A percentile compares a stretch with the other conserved stretches of the same genome.
Evolutionary conservation across 2,888 invertebrate genomes (phyloP).

Genomic region (Drosophila longiperda): DNA sequence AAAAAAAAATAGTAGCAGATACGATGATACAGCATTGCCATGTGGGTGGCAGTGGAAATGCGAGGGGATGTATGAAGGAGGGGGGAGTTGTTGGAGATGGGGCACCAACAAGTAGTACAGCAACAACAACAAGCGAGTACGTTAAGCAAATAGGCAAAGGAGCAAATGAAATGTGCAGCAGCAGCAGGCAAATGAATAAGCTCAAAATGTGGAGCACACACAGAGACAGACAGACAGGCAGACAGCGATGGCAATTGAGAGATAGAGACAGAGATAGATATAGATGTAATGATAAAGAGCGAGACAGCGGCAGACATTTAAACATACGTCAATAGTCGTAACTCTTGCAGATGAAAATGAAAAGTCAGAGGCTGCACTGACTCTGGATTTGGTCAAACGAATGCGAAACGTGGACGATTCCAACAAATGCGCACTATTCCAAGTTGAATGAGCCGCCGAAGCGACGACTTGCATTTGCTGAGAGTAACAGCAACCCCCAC

Average conservation of each 20-base stretch:
- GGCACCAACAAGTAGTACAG: slow-evolving; percentile 48
- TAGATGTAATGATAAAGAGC: slow-evolving; percentile 11
- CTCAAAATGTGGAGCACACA: slow-evolving; percentile 66
- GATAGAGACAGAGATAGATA: slow-evolving; percentile 19
- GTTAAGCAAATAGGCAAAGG: slow-evolving; percentile 69
- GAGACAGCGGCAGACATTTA: slow-evolving; percentile 27
- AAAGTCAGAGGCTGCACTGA: slow-evolving; percentile 59
- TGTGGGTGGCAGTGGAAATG: slow-evolving; percentile 36
- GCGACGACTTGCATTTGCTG: slow-evolving; percentile 15
- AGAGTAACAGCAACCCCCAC: slow-evolving; percentile 2
- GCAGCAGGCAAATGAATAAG: slow-evolving; percentile 67
- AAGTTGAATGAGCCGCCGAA: slow-evolving; percentile 42
- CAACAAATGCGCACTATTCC: slow-evolving; percentile 20
- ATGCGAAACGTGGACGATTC: slow-evolving; percentile 34
- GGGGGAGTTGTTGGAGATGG: neutral
- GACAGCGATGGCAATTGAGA: slow-evolving; percentile 19
- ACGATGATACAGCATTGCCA: slow-evolving; percentile 45
- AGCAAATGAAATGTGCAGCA: slow-evolving; percentile 62
- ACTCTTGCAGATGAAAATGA: slow-evolving; percentile 50
- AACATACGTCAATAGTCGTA: slow-evolving; percentile 51
- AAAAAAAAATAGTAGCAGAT: slow-evolving; percentile 8
- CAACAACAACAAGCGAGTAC: slow-evolving; percentile 54
- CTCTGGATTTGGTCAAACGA: slow-evolving; percentile 50
- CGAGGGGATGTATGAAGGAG: neutral
- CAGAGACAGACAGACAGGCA: slow-evolving; percentile 13